A percentile compares a stretch with the other conserved stretches of the same genome.
Evolutionary conservation across 1,140 invertebrate species (phyloP).

Genomic region (Lineus longissimus): DNA sequence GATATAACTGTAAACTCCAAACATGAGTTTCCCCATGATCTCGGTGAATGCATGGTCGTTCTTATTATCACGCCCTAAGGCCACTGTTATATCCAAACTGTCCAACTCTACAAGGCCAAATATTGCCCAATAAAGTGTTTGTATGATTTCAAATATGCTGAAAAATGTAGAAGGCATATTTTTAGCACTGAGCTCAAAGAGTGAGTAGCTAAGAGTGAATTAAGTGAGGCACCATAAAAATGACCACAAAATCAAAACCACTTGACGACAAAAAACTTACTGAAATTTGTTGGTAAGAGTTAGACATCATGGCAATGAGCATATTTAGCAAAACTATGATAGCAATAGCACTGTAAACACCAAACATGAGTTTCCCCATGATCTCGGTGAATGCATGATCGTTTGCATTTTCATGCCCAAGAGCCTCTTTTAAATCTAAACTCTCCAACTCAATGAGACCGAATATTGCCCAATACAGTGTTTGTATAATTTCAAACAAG

Average conservation of each 20-base stretch:
- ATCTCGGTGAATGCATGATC: conserved; percentile 58
- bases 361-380: conserved; percentile 69
- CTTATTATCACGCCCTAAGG: no score
- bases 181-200: no score
- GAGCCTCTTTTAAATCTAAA: conserved; percentile 81
- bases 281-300: conserved; percentile 96
- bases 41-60: conserved; percentile 24
- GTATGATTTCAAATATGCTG: not conserved
- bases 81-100: conserved; percentile 58
- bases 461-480: conserved; percentile 95
- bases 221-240: no score
- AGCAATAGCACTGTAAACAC: conserved; percentile 76
- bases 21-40: conserved; percentile 67
- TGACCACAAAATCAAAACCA: not conserved
- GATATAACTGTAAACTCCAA: conserved; percentile 92
- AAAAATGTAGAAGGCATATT: no score
- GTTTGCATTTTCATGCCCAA: conserved; percentile 53
- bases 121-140: not conserved
- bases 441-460: conserved; percentile 92
- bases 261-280: conserved; percentile 61
- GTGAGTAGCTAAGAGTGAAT: no score
- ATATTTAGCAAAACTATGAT: conserved; percentile 95
- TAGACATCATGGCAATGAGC: conserved; percentile 99
- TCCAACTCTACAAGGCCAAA: not conserved
- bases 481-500: conserved; percentile 93